Base-by-base conservation (phyloP, 1,140 invertebrate species). In the Tribolium madens region DNA sequence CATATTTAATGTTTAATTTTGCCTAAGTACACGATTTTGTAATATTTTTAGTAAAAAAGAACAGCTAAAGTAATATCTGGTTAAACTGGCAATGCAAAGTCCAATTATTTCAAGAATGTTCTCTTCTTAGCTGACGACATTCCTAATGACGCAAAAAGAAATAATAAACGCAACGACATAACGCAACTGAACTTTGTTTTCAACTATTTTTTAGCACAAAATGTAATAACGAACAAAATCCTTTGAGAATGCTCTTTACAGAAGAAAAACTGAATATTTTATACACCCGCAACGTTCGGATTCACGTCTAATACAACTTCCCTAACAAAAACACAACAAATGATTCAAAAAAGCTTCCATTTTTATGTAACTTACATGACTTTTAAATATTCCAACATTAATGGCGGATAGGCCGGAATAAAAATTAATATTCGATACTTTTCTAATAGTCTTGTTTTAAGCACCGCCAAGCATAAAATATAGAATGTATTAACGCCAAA, bases 71-170 rank as follows among this genome's bases (percentile, higher is more conserved):
- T 21, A 57, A 57, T 64, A 33, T 64, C 57, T 64, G 57, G 57
- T 33, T 64, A 64, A 33, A 64, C 21, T 64, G 26, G 26, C 26
- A 57, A 57, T 57, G 52, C n/a, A 57, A 18, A 64, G 21, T 64
- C 21, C 57, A 64, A 64, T 64, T 64, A 64, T 64, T 64, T 33
- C 57, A 33, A 31, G 26, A 64, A 64, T 64, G 57, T 64, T 64
- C 26, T 18, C 57, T 12, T 64, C 57, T 64, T 33, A 33, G 57
- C 26, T 33, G 26, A 33, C 26, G 57, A 64, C 31, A 26, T 64
- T 26, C 36, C 26, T 64, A 64, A 64, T 64, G 26, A 33, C 10
- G 1, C 3, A 10, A 64, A 64, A 18, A 33, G 26, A 64, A 64
- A 57, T 57, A 57, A 57, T 21, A 57, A 57, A 57, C 36, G 36